phyloP scores from a whole-genome alignment of 2,113 vertebrate genomes.

The Daboia siamensis region DNA sequence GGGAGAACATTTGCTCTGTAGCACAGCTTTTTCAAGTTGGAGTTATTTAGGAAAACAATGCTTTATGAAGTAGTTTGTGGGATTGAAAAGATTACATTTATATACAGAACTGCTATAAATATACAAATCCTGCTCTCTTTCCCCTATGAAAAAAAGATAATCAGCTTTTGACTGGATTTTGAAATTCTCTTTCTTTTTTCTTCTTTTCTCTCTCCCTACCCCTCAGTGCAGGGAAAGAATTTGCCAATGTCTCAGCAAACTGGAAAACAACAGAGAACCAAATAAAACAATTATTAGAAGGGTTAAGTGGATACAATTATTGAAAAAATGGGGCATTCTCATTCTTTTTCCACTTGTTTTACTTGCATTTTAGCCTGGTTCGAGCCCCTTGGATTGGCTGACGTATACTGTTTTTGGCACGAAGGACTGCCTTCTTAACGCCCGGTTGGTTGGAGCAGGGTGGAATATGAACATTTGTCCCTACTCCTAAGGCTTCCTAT shows the following conservation, averaged over 20 bases:
- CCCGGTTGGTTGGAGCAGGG: too few relatives aligned
- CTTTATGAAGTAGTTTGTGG: not conserved
- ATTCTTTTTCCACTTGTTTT: conserved; percentile 32
- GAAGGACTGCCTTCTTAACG: too few relatives aligned
- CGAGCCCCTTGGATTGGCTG: too few relatives aligned
- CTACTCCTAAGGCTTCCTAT: too few relatives aligned
- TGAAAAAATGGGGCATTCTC: conserved; percentile 34
- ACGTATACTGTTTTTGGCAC: too few relatives aligned
- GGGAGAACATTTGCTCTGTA: conserved; percentile 24
- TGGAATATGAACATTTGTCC: too few relatives aligned
- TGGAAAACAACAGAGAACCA: conserved; percentile 24
- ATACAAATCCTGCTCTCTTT: conserved; percentile 1
- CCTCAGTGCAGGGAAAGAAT: conserved; percentile 18
- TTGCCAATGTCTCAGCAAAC: conserved; percentile 18
- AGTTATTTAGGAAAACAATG: not conserved
- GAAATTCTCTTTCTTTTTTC: not conserved
- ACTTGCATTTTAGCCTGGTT: conserved; percentile 22
- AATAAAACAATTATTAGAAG: conserved; percentile 31
- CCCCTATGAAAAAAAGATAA: not conserved
- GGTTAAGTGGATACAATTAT: conserved; percentile 9
- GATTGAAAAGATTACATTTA: conserved; percentile 6
- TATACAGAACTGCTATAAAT: not conserved
- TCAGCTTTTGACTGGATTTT: not conserved
- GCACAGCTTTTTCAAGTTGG: conserved; percentile 7
- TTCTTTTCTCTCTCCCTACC: not conserved